These are phyloP conservation scores for Xiphophorus maculatus DNA, from an alignment of 2,113 vertebrate genomes.

Conservation along the genomic window DNA sequence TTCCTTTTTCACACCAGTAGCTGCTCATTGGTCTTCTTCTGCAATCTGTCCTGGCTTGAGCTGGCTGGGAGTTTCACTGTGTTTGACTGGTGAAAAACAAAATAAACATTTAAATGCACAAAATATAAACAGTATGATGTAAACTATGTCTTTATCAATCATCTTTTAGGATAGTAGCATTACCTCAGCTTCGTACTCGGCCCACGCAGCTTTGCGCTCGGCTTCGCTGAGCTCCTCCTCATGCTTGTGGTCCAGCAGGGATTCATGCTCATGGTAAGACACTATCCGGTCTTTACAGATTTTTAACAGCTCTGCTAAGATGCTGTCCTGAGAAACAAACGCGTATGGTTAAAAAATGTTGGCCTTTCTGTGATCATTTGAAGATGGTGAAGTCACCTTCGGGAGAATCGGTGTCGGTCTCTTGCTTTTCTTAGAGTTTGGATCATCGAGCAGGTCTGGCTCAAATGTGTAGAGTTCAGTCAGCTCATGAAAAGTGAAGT, in stretches of 20 bases:
- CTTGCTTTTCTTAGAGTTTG: slow-evolving; percentile 90
- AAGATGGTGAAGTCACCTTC: slow-evolving; percentile 68
- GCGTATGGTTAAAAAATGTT: neutral
- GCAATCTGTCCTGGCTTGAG: slow-evolving; percentile 12
- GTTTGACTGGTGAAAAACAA: slow-evolving; percentile 42
- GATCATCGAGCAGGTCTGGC: slow-evolving; percentile 90
- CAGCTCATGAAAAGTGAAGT: slow-evolving; percentile 95
- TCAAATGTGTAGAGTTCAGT: slow-evolving; percentile 94
- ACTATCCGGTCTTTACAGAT: slow-evolving; percentile 91
- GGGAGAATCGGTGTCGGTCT: slow-evolving; percentile 84
- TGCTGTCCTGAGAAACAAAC: slow-evolving; percentile 78
- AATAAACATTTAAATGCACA: neutral
- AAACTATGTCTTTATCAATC: neutral
- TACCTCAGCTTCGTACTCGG: slow-evolving; percentile 95
- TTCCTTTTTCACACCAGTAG: slow-evolving; percentile 59
- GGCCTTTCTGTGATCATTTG: too few relatives aligned
- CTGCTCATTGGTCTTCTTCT: slow-evolving; percentile 58
- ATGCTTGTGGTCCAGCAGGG: slow-evolving; percentile 94
- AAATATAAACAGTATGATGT: neutral
- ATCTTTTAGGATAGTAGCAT: slow-evolving; percentile 61
- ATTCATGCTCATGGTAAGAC: slow-evolving; percentile 93
- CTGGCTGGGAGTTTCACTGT: neutral
- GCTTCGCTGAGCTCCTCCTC: slow-evolving; percentile 95
- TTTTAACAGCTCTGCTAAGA: slow-evolving; percentile 86
- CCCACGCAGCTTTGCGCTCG: slow-evolving; percentile 93